A percentile compares a stretch with the other conserved stretches of the same genome.
These are phyloP conservation scores for Excalfactoria chinensis DNA, from an alignment of 2,113 vertebrate species.

Conservation along the genomic window DNA sequence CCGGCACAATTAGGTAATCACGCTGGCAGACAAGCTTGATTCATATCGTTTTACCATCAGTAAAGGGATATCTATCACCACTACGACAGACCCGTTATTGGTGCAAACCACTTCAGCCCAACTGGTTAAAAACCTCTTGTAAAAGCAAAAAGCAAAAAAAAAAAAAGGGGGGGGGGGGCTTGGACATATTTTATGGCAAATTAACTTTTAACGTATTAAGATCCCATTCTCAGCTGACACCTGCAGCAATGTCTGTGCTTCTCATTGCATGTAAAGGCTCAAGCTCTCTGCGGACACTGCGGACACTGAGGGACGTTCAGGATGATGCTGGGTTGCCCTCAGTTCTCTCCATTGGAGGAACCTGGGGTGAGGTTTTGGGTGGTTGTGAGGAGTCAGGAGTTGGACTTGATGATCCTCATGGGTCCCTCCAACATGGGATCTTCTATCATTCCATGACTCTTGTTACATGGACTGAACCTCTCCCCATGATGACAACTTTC, in stretches of 20 bases:
- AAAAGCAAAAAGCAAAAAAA: constrained; percentile 11
- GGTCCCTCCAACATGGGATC: too few relatives aligned
- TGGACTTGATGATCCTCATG: too few relatives aligned
- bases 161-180: neutral
- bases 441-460: too few relatives aligned
- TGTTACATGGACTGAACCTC: neutral
- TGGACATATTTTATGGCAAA: constrained; percentile 62
- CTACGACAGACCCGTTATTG: constrained; percentile 16
- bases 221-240: neutral
- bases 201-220: constrained; percentile 51
- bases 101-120: constrained; percentile 9
- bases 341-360: neutral
- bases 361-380: neutral
- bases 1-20: neutral
- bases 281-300: accelerated
- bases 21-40: constrained; percentile 44
- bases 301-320: neutral
- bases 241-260: neutral
- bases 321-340: neutral
- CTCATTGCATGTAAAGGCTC: neutral
- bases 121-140: constrained; percentile 28
- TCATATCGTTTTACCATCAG: constrained; percentile 64
- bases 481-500: neutral
- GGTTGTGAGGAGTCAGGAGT: too few relatives aligned
- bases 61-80: constrained; percentile 55